phyloP scores from a whole-genome alignment of 2,797 vertebrate genomes.

The Liparis tanakae region DNA sequence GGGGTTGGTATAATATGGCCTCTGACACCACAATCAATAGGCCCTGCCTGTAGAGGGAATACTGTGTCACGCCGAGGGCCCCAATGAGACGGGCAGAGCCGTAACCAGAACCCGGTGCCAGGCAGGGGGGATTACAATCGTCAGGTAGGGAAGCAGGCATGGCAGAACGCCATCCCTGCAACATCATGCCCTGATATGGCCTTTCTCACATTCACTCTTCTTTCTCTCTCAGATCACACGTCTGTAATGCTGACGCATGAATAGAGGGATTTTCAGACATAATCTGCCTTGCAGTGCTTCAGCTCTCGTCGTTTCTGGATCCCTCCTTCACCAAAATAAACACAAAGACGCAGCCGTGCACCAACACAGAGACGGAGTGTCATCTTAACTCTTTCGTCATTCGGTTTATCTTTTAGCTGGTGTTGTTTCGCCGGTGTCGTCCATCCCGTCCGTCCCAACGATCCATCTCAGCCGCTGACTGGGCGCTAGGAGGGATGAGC shows the following conservation, averaged over 20 bases:
- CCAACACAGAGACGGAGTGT: slow-evolving; percentile 31
- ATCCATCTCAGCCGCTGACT: slow-evolving; percentile 55
- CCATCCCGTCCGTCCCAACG: slow-evolving; percentile 47
- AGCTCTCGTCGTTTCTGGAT: slow-evolving; percentile 17
- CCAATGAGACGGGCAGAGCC: slow-evolving; percentile 53
- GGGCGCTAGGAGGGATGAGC: slow-evolving; percentile 59
- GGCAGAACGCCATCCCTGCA: slow-evolving; percentile 47
- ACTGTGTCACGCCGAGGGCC: slow-evolving; percentile 60
- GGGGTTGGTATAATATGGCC: slow-evolving; percentile 73
- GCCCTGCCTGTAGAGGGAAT: slow-evolving; percentile 74
- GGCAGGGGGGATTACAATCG: slow-evolving; percentile 53
- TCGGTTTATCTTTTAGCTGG: slow-evolving; percentile 39
- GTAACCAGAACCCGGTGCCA: slow-evolving; percentile 65
- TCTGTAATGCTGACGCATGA: slow-evolving; percentile 55
- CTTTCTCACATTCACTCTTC: slow-evolving; percentile 31
- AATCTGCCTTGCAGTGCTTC: slow-evolving; percentile 48
- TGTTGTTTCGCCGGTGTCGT: slow-evolving; percentile 36
- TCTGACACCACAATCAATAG: slow-evolving; percentile 82
- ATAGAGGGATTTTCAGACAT: slow-evolving; percentile 52
- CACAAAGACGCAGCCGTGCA: slow-evolving; percentile 21
- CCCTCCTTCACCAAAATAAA: slow-evolving; percentile 23
- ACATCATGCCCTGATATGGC: slow-evolving; percentile 39
- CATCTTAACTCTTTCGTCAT: slow-evolving; percentile 29
- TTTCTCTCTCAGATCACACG: slow-evolving; percentile 32
- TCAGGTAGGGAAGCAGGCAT: slow-evolving; percentile 40